These are phyloP conservation scores for Agrotis segetum DNA, from an alignment of 2,888 invertebrate genomes.

Conservation along the genomic window DNA sequence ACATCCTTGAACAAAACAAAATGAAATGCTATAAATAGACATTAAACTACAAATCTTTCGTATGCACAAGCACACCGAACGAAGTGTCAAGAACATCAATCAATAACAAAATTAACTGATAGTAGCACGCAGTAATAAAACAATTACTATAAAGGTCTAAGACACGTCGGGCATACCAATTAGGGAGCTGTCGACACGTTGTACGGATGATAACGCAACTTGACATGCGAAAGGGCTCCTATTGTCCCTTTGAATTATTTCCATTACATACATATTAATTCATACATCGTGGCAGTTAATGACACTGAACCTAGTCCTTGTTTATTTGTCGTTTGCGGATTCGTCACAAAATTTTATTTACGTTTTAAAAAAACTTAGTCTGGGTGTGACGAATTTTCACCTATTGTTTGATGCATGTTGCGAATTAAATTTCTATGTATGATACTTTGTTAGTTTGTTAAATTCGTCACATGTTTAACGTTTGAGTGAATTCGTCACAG, in stretches of 20 bases:
- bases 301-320: not conserved
- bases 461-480: no score
- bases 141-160: constrained; percentile 45
- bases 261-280: constrained; percentile 8
- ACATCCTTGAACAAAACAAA: constrained; percentile 32
- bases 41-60: constrained; percentile 2
- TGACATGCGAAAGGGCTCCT: constrained; percentile 44
- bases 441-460: no score
- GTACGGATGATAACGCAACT: constrained; percentile 40
- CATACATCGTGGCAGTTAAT: not conserved
- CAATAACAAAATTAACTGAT: constrained; percentile 57
- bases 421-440: no score
- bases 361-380: no score
- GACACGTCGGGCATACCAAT: constrained; percentile 54
- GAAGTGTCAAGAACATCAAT: constrained; percentile 55
- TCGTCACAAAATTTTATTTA: no score
- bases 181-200: constrained; percentile 29
- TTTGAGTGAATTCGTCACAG: no score
- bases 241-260: constrained; percentile 8
- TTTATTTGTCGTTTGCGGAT: no score
- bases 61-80: constrained; percentile 34
- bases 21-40: constrained; percentile 34
- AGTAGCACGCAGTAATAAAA: constrained; percentile 50
- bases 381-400: no score
- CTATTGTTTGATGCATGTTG: no score